Evolutionary conservation across 2,888 invertebrate species (phyloP), one percentile per base, ranked within the genome.

Genomic region (Heteropelma amictum): DNA sequence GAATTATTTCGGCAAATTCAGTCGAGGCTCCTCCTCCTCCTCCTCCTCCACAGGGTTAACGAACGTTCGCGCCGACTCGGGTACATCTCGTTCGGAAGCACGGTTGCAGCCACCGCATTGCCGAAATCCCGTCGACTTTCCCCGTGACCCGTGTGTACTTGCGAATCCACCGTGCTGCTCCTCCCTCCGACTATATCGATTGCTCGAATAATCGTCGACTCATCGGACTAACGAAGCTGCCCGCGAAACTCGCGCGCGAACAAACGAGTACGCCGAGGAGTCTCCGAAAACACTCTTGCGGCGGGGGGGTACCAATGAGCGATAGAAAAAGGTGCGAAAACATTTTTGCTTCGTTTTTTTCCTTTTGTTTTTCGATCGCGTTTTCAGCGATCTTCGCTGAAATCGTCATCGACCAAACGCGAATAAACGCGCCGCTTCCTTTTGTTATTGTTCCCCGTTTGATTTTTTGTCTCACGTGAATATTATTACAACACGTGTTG

Each of bases 121-220:
- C 10, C 67, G 72, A 76, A 76, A 76, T 72, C 30, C 67, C 30
- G 35, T 45, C 35, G 56, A 63, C 47, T 56, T 68, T 23, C 19
- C 51, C 45, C 10, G n/a, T n/a, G n/a, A 40, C 30, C 51, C 60
- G 10, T 63, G 30, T 60, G 28, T 60, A 30, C 72, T 47, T 45
- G 53, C 38, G 58, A 47, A 40, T 23, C 67, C 51, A 45, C 17
- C 21, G 40, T 42, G 49, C n/a, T 35, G 26, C 49, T 65, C 61
- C 64, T 53, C 47, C 42, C 74, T n/a, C n/a, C n/a, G n/a, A n/a
- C n/a, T 64, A 65, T 74, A 70, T 68, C 74, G 70, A 74, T 74
- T 74, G 70, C 74, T 65, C n/a, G 70, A 65, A 74, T 74, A 74
- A 74, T 74, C 65, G 74, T 74, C 61, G 74, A 69, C 70, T 70